Evolutionary conservation across 1,140 invertebrate species (phyloP).

Genomic region (Lordiphosa collinella): DNA sequence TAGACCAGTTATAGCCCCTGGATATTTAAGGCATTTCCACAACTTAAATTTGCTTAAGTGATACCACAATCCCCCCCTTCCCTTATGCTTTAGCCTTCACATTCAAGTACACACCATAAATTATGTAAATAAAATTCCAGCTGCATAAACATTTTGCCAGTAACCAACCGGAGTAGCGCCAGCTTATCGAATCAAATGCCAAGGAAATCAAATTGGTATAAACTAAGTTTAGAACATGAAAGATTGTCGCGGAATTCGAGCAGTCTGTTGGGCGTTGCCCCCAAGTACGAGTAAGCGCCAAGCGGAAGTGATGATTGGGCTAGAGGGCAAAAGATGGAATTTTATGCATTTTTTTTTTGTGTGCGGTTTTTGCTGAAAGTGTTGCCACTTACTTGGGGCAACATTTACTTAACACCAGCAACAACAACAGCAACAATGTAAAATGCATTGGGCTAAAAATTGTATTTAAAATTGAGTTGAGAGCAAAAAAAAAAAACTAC

Average conservation of each 20-base stretch:
- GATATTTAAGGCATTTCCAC: too few species aligned
- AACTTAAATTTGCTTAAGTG: too few species aligned
- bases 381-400: conserved; percentile 69
- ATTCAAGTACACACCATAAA: conserved; percentile 53
- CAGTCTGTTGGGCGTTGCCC: conserved; percentile 31
- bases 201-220: conserved; percentile 69
- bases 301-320: conserved; percentile 37
- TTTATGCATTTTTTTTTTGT: conserved; percentile 12
- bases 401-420: conserved; percentile 71
- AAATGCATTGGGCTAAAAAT: conserved; percentile 59
- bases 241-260: conserved; percentile 62
- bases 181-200: conserved; percentile 72
- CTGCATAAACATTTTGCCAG: conserved; percentile 61
- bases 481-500: conserved; percentile 21
- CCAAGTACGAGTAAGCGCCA: neutral
- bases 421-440: conserved; percentile 46
- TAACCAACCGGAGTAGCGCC: conserved; percentile 40
- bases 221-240: conserved; percentile 72
- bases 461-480: conserved; percentile 66
- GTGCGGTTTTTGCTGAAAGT: conserved; percentile 30
- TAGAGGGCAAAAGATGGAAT: conserved; percentile 15
- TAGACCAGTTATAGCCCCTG: too few species aligned
- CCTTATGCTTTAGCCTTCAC: too few species aligned
- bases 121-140: conserved; percentile 76
- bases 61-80: too few species aligned